These are phyloP conservation scores for Drosophila biarmipes DNA, from an alignment of 1,140 invertebrate genomes.

Conservation along the genomic window DNA sequence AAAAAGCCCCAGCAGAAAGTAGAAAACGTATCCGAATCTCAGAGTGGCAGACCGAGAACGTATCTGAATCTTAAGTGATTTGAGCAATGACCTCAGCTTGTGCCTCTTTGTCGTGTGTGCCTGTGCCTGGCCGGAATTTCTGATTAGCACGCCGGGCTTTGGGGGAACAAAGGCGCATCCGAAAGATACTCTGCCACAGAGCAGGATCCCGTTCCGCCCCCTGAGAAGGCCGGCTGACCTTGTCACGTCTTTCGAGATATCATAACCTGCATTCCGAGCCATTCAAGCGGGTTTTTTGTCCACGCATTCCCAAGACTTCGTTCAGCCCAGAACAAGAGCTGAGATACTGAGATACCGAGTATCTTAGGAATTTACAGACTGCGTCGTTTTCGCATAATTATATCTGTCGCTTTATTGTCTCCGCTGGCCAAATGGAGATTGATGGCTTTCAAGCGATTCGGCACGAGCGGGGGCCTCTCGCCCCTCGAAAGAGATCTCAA, in stretches of 20 bases:
- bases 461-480: slow-evolving; percentile 10
- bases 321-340: slow-evolving; percentile 6
- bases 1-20: not conserved
- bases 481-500: slow-evolving; percentile 2
- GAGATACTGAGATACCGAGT: not conserved
- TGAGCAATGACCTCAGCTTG: slow-evolving; percentile 65
- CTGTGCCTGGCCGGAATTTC: slow-evolving; percentile 23
- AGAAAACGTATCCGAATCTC: slow-evolving; percentile 8
- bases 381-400: slow-evolving; percentile 25
- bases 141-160: slow-evolving; percentile 1
- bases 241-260: slow-evolving; percentile 1
- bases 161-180: slow-evolving; percentile 9
- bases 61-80: slow-evolving; percentile 23
- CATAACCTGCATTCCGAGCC: not conserved
- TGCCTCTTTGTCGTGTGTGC: slow-evolving; percentile 21
- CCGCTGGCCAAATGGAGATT: slow-evolving; percentile 32
- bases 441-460: slow-evolving; percentile 23
- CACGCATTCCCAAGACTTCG: slow-evolving; percentile 9
- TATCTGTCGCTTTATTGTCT: slow-evolving; percentile 30
- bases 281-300: slow-evolving; percentile 5
- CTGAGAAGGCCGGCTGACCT: slow-evolving; percentile 18
- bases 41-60: slow-evolving; percentile 2
- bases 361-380: slow-evolving; percentile 4
- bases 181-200: slow-evolving; percentile 6
- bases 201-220: slow-evolving; percentile 28